Conservation (phyloP, 2,797 vertebrate genomes). For the Bryconaethiops microstoma region DNA sequence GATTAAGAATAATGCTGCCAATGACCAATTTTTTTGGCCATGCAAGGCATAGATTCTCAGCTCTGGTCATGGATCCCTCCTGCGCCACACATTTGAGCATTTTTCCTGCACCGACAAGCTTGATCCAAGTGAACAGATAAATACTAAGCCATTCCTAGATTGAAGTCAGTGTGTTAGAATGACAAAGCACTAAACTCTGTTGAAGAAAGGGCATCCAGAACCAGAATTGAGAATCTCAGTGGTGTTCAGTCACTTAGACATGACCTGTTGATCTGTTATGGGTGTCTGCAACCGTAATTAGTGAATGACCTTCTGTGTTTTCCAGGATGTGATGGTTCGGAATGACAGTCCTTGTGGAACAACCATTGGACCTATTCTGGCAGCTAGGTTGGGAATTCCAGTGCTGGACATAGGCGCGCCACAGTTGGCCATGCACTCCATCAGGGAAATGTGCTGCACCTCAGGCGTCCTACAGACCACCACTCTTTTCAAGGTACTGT, state of each 20-base stretch:
- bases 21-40: neutral
- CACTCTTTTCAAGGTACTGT: constrained; percentile 89
- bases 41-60: neutral
- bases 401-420: constrained; percentile 93
- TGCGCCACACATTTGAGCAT: too few species aligned
- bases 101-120: too few species aligned
- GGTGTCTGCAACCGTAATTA: neutral
- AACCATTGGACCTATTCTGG: constrained; percentile 94
- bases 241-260: too few species aligned
- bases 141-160: too few species aligned
- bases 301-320: neutral
- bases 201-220: too few species aligned
- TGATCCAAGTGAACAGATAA: too few species aligned
- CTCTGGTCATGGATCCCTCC: too few species aligned
- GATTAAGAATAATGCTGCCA: neutral
- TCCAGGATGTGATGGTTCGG: constrained; percentile 94
- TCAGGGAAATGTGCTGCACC: constrained; percentile 96
- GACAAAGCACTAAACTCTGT: too few species aligned
- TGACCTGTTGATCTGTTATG: neutral
- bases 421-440: constrained; percentile 97
- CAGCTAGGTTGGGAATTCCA: constrained; percentile 87
- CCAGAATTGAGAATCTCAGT: too few species aligned
- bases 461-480: constrained; percentile 89
- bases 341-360: constrained; percentile 91
- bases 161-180: too few species aligned